Percentiles rank a stretch among this genome's conserved stretches.
Evolutionary conservation across 2,888 invertebrate genomes (phyloP).

Genomic region (Rhagium mordax): DNA sequence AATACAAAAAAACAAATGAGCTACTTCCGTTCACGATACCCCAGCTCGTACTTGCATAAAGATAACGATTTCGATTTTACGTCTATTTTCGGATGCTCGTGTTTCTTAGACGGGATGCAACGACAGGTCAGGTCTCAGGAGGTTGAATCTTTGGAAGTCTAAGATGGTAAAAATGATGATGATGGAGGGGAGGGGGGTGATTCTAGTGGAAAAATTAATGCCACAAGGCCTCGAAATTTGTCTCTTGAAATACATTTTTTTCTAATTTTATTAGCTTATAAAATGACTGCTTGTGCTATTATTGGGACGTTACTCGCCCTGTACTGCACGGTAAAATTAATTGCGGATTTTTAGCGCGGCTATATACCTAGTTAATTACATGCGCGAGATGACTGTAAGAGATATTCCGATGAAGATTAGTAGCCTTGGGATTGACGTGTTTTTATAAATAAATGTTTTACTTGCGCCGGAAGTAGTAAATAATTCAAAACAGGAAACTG

Average conservation of each 20-base stretch:
- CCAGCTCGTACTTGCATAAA: background rate
- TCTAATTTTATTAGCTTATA: too few species aligned
- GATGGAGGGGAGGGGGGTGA: too few species aligned
- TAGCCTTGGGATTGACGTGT: slow-evolving; percentile 38
- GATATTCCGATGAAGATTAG: slow-evolving; percentile 20
- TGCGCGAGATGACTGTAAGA: slow-evolving; percentile 9
- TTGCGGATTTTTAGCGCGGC: background rate
- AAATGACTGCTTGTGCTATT: too few species aligned
- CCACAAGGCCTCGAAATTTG: too few species aligned
- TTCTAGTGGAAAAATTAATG: too few species aligned
- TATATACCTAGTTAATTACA: background rate
- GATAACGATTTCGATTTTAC: background rate
- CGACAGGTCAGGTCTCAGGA: too few species aligned
- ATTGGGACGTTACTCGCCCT: too few species aligned
- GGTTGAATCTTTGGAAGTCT: too few species aligned
- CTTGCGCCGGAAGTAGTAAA: slow-evolving; percentile 51
- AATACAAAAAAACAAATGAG: slow-evolving; percentile 10
- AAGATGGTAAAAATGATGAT: too few species aligned
- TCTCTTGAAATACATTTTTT: too few species aligned
- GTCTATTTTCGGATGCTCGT: background rate
- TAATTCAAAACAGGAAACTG: slow-evolving; percentile 52
- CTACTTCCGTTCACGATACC: slow-evolving; percentile 15
- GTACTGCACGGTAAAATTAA: background rate
- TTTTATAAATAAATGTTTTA: slow-evolving; percentile 41
- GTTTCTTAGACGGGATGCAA: background rate